Conservation (phyloP, 2,113 vertebrate species). For the Leucopsar rothschildi region DNA sequence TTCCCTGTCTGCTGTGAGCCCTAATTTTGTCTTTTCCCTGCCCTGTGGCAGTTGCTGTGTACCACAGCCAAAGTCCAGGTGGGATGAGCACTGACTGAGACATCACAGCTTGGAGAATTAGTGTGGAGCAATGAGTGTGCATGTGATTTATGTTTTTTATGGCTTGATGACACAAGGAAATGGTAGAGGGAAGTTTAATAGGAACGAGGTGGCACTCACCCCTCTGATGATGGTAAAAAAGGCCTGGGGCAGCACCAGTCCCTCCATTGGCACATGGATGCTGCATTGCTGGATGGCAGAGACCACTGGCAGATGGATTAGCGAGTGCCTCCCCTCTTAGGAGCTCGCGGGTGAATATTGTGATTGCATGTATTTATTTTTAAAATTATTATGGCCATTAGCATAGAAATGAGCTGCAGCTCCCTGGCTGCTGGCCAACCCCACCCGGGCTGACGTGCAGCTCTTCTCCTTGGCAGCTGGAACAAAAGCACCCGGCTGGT, state of each 20-base stretch:
- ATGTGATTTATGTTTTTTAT: not conserved
- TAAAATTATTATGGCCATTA: constrained; percentile 46
- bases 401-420: constrained; percentile 55
- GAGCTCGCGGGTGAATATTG: not conserved
- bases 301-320: not conserved
- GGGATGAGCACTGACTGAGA: not conserved
- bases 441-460: not conserved
- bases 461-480: not conserved
- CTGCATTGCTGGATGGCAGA: not conserved
- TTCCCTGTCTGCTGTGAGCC: not conserved
- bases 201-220: not conserved
- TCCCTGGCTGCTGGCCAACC: constrained; percentile 47
- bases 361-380: constrained; percentile 45
- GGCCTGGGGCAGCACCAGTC: not conserved
- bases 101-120: not conserved
- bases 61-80: not conserved
- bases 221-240: not conserved
- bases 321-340: not conserved
- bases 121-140: not conserved
- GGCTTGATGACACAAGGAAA: not conserved
- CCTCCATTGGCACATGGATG: rapidly evolving
- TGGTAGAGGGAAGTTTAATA: not conserved
- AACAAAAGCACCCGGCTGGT: not conserved
- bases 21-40: not conserved
- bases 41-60: not conserved